Percentiles rank a stretch among this genome's conserved stretches.
Evolutionary conservation across 2,797 vertebrate species (phyloP).

Genomic region (Sebastes steindachneri): DNA sequence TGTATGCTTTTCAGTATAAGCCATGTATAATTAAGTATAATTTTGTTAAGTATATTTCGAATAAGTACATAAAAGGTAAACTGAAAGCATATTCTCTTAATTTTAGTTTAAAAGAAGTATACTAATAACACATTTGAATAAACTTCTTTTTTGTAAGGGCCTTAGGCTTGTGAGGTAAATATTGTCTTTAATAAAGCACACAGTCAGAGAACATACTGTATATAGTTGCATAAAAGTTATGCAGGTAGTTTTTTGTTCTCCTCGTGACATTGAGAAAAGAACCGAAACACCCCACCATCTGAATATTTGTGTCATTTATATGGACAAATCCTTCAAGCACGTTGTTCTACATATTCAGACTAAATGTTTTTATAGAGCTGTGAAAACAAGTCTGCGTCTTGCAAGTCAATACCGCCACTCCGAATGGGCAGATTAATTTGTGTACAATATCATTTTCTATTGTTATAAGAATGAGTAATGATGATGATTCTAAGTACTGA

Average conservation of each 20-base stretch:
- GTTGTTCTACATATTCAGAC: neutral
- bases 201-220: neutral
- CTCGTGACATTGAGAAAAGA: neutral
- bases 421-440: conserved; percentile 59
- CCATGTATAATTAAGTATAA: too few relatives aligned
- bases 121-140: too few relatives aligned
- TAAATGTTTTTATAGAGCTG: conserved; percentile 1
- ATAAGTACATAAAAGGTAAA: too few relatives aligned
- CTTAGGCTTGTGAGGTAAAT: neutral
- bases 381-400: conserved; percentile 27
- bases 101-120: too few relatives aligned
- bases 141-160: too few relatives aligned
- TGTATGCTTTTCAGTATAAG: too few relatives aligned
- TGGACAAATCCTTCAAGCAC: neutral
- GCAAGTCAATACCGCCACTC: conserved; percentile 58
- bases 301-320: neutral
- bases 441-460: conserved; percentile 30
- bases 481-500: conserved; percentile 57
- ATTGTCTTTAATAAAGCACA: neutral
- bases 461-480: neutral
- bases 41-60: too few relatives aligned
- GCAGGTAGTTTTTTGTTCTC: neutral
- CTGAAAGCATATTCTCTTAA: too few relatives aligned
- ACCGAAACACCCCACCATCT: neutral
- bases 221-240: neutral